These are phyloP conservation scores for Geophilus truncorum DNA, from an alignment of 2,888 invertebrate species.

Conservation along the genomic window DNA sequence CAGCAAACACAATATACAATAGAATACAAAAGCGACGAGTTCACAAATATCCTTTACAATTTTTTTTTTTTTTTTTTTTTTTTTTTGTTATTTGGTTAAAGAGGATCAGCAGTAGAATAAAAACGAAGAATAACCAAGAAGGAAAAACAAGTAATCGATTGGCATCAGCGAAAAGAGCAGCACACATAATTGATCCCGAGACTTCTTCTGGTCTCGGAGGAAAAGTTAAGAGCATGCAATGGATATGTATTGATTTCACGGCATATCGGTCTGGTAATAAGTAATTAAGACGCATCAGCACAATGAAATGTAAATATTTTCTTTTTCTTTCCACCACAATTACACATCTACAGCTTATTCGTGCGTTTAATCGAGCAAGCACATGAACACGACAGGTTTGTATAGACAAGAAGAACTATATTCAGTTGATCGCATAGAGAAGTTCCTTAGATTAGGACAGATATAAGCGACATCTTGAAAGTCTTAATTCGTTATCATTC, in stretches of 20 bases:
- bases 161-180: slow-evolving; percentile 36
- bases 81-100: background rate
- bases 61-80: too few relatives aligned
- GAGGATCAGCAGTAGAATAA: slow-evolving; percentile 22
- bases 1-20: slow-evolving; percentile 14
- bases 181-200: background rate
- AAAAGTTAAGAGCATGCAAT: background rate
- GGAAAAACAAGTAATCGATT: slow-evolving; percentile 68
- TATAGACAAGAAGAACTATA: background rate
- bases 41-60: too few relatives aligned
- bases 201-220: background rate
- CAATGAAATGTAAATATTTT: background rate
- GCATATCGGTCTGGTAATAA: background rate
- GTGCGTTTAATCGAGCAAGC: background rate
- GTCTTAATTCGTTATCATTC: slow-evolving; percentile 35
- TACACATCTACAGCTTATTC: background rate
- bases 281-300: background rate
- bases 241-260: background rate
- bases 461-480: background rate
- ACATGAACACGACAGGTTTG: background rate
- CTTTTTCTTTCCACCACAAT: background rate
- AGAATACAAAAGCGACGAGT: background rate
- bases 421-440: background rate
- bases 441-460: background rate
- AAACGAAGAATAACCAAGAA: slow-evolving; percentile 36